A percentile compares a stretch with the other conserved stretches of the same genome.
Conservation (phyloP, 2,888 invertebrate genomes). For the Pediacus dermestoides region DNA sequence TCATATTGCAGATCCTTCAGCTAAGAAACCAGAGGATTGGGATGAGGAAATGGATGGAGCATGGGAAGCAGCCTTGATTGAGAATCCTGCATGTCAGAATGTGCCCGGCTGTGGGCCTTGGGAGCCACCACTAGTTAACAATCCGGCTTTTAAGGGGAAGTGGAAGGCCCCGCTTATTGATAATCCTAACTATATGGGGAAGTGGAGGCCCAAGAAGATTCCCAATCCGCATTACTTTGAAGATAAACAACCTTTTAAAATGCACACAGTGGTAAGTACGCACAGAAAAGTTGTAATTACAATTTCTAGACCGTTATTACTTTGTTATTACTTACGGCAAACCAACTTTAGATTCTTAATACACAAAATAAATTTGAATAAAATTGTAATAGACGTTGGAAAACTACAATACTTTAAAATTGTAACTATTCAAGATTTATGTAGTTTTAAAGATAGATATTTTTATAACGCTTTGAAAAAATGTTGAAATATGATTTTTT, state of each 20-base stretch:
- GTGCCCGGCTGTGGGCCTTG: conserved; percentile 85
- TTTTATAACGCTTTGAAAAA: too few relatives aligned
- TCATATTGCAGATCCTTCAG: conserved; percentile 80
- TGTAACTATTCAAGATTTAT: too few relatives aligned
- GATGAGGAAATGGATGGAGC: conserved; percentile 98
- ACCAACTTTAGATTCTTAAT: too few relatives aligned
- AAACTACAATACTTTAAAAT: too few relatives aligned
- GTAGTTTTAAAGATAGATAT: too few relatives aligned
- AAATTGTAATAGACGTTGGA: too few relatives aligned
- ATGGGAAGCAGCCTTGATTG: conserved; percentile 93
- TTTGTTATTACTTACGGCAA: too few relatives aligned
- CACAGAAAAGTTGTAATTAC: too few relatives aligned
- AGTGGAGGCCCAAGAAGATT: conserved; percentile 86
- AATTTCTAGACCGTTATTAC: too few relatives aligned
- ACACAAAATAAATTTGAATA: too few relatives aligned
- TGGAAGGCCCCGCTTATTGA: conserved; percentile 88
- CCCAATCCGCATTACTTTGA: conserved; percentile 91
- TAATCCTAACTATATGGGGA: conserved; percentile 93
- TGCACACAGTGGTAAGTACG: conserved; percentile 83
- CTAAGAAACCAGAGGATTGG: conserved; percentile 91
- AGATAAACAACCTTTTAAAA: conserved; percentile 84
- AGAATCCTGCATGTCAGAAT: conserved; percentile 79
- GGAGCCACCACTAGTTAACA: conserved; percentile 78
- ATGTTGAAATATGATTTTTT: too few relatives aligned
- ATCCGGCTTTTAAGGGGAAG: conserved; percentile 88